Evolutionary conservation across 2,113 vertebrate species (phyloP).

Genomic region (Phylloscopus whistleri): DNA sequence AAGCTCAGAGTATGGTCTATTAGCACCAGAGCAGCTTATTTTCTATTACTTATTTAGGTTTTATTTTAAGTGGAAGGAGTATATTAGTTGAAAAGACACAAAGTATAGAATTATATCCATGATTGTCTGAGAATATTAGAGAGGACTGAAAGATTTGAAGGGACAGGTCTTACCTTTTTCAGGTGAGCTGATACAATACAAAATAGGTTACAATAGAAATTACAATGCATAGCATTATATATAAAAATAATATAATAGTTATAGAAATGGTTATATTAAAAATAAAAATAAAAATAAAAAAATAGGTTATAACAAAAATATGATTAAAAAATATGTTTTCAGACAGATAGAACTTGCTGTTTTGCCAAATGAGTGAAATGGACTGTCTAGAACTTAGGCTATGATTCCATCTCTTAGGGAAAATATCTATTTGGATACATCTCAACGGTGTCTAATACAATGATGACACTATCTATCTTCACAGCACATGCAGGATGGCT

Average conservation of each 20-base stretch:
- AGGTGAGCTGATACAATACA: not conserved
- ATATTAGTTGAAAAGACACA: not conserved
- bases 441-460: not conserved
- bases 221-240: not conserved
- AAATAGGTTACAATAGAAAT: not conserved
- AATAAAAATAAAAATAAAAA: not conserved
- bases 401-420: not conserved
- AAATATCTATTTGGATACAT: not conserved
- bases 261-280: not conserved
- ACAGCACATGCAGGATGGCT: not conserved
- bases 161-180: not conserved
- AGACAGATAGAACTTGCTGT: not conserved
- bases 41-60: not conserved
- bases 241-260: not conserved
- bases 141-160: not conserved
- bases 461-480: constrained; percentile 18
- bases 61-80: not conserved
- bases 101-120: not conserved
- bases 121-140: not conserved
- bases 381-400: not conserved
- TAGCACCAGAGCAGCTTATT: not conserved
- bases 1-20: not conserved
- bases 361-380: not conserved
- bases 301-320: not conserved
- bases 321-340: not conserved